Evolutionary conservation across 1,140 invertebrate genomes (phyloP), one percentile per base, ranked within the genome.

Genomic region (Teleopsis dalmanni): DNA sequence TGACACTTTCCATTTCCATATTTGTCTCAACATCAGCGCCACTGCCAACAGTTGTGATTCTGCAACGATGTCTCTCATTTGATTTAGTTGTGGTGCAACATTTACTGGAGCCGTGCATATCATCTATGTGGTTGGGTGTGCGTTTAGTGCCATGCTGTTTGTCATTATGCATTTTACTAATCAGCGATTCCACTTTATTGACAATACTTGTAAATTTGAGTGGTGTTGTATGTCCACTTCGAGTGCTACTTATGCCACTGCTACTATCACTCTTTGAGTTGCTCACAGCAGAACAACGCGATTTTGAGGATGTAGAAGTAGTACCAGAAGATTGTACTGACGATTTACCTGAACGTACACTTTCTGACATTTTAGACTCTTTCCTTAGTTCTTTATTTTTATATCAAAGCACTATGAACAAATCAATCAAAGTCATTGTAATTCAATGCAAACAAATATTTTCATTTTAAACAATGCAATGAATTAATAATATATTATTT

Each of bases 121-220:
- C 11, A 27, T n/a, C 3, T 16, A 13, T 29, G 11, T 29, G 8
- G 11, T 29, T 18, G 25, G 14, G 14, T n/a, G n/a, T n/a, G n/a
- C 2, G 25, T 16, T 27, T 19, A 19, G 10, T 43, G 16, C 41
- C 26, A 27, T 58, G n/a, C 26, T 29, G 41, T 52, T 68, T 65
- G 38, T 69, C 62, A 54, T 62, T 55, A 19, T 68, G 60, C 58
- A 66, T 65, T 56, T 70, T 63, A 58, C 62, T 70, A 50, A 72
- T 71, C 52, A 66, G 58, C 27, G 68, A 70, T 57, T 73, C 62
- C 44, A 66, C 63, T 18, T 67, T 70, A 53, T 65, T 59, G 41
- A 69, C 61, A 52, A 69, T 65, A 47, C 59, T 60, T 55, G 61
- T 67, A 44, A 67, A 67, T 44, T 67, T 67, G 35, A 64, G 59